Base-by-base conservation (phyloP, 1,140 invertebrate genomes). In the Drosophila nigrodunni region DNA sequence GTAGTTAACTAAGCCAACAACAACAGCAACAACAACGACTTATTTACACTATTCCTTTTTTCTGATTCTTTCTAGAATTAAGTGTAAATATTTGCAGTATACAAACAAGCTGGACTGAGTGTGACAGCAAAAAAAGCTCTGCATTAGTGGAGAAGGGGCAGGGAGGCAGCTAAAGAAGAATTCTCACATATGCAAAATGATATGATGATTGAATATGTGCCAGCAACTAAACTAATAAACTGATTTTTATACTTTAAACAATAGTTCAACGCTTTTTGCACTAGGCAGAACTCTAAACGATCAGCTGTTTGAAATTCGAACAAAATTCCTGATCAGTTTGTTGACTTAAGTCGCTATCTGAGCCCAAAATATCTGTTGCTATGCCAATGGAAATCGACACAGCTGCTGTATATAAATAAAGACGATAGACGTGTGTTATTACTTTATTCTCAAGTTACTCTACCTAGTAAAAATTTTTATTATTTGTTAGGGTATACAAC, bases 11-110 rank as follows among this genome's bases (percentile, higher is more conserved):
- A 58, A 57, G 18, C 30, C 30, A 35, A 76, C 61, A 15, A 15
- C 15, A 15, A 15, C 15, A 15, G 15, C 15, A 35, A 76, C 61
- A 71, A 60, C 41, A 43, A 46, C 30, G 35, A 46, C 47, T 30
- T 50, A 21, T 43, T 70, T 69, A 6, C 18, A 50, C 35, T 25
- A 57, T 57, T 43, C 8, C 67, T 49, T 61, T 34, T 68, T 72
- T 37, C 10, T 39, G 15, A 37, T 39, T 30, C 35, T 57, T 49
- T 9, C 34, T 55, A 30, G 25, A 49, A 55, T 43, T 64, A 78
- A 78, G 43, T 67, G 82, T 68, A 67, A 81, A 78, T 74, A 82
- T 78, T 82, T 70, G 66, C 78, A 66, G 44, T 39, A 65, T 46
- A 57, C 47, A 62, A 76, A 70, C 10, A 64, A 74, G 66, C 55